Evolutionary conservation across 2,797 vertebrate species (phyloP).

Genomic region (Oryzias sinensis): DNA sequence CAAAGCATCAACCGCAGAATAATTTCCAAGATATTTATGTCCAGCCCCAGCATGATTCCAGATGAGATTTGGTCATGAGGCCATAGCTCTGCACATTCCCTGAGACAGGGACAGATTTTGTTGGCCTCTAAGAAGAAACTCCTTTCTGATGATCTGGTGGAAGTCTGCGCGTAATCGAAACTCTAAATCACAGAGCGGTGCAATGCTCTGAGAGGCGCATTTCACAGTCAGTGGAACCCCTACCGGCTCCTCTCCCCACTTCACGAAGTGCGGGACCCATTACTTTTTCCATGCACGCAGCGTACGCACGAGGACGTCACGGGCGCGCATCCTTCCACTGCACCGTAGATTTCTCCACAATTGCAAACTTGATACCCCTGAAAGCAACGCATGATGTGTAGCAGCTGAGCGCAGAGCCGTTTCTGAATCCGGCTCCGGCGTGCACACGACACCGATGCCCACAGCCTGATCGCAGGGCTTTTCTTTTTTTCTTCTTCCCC

Average conservation of each 20-base stretch:
- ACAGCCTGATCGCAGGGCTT: constrained; percentile 69
- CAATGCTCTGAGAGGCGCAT: constrained; percentile 1
- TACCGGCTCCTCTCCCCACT: constrained; percentile 22
- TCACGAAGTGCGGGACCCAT: constrained; percentile 25
- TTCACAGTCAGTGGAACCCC: background rate
- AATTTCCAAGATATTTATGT: constrained; percentile 4
- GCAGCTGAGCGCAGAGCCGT: constrained; percentile 65
- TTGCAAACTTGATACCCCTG: constrained; percentile 36
- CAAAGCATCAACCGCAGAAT: constrained; percentile 5
- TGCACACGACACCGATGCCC: constrained; percentile 71
- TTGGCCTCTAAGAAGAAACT: background rate
- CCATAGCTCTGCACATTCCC: background rate
- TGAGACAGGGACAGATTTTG: background rate
- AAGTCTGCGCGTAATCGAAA: background rate
- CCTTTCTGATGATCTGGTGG: background rate
- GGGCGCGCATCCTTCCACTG: constrained; percentile 43
- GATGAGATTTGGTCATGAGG: background rate
- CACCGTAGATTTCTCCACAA: constrained; percentile 31
- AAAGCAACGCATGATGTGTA: constrained; percentile 72
- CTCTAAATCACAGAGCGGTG: background rate
- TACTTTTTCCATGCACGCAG: constrained; percentile 30
- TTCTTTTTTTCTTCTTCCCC: constrained; percentile 7
- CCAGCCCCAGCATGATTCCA: constrained; percentile 1
- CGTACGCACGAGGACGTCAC: constrained; percentile 28
- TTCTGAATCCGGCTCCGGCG: constrained; percentile 75